A percentile compares a stretch with the other conserved stretches of the same genome.
Conservation (phyloP, 2,113 vertebrate genomes). For the Brachyhypopomus gauderio region DNA sequence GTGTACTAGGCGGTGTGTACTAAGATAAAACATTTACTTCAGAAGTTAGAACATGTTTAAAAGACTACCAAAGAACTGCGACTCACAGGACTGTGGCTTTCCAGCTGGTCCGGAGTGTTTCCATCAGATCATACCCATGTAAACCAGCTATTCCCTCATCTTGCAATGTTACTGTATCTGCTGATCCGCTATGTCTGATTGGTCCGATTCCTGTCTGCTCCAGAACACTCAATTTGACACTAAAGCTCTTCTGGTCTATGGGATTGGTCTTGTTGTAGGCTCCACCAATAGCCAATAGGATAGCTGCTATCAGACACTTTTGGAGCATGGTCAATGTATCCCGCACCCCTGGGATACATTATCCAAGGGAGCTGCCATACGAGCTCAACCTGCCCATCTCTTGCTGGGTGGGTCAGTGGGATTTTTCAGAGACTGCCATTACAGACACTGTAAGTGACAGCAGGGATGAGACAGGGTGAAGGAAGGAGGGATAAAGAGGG, state of each 20-base stretch:
- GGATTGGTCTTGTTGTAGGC: constrained; percentile 24
- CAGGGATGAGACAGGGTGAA: constrained; percentile 11
- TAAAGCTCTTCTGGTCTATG: constrained; percentile 27
- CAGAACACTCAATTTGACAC: constrained; percentile 43
- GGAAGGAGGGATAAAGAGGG: constrained; percentile 17
- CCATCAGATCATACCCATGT: neutral
- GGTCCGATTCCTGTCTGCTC: constrained; percentile 43
- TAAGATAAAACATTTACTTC: neutral
- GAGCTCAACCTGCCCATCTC: constrained; percentile 25
- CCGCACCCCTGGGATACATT: constrained; percentile 44
- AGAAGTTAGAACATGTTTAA: neutral
- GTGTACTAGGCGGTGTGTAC: neutral
- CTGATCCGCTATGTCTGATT: neutral
- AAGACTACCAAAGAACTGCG: neutral
- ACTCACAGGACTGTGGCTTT: neutral
- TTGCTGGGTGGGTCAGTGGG: constrained; percentile 30
- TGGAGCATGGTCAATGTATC: constrained; percentile 43
- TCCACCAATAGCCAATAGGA: constrained; percentile 16
- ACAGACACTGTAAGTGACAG: constrained; percentile 47
- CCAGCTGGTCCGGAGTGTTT: neutral
- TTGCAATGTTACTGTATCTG: constrained; percentile 29
- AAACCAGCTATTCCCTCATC: neutral
- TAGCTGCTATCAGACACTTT: constrained; percentile 29
- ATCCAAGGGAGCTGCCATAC: constrained; percentile 49
- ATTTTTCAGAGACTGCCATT: constrained; percentile 20